Base-by-base conservation (phyloP, 23 tunicate species). In the Aplidium turbinatum region DNA sequence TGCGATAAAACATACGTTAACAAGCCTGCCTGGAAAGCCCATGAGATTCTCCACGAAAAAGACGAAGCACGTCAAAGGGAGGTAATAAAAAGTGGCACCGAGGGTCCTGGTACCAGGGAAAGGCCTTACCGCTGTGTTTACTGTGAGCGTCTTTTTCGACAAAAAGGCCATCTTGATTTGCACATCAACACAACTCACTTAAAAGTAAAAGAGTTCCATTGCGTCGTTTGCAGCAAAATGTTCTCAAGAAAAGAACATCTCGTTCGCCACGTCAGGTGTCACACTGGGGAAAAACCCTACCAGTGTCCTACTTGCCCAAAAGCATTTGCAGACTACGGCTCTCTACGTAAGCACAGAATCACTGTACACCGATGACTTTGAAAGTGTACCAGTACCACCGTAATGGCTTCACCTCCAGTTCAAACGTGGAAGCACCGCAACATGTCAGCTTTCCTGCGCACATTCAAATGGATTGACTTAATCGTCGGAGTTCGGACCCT, bases 241-340 rank as follows among this genome's bases (percentile, higher is more conserved):
- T 60, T 60, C 19, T 3, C 18, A 9, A 60, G 67, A 60, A 60
- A 60, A 60, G 35, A 26, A 60, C 67, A 60, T 30, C 5, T 60
- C 18, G 35, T 38, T 24, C 18, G 35, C 3, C 67, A 60, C 19
- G 31, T 30, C 23, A 11, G 67, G 7, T 9, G 38, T 4, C 67
- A 60, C 36, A 60, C 67, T 60, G 67, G 67, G 5, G 67, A 60
- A 60, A 60, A 30, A 29, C 67, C 67, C 3, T 60, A 60, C 19
- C 9, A 60, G 6, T 60, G 67, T 60, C 23, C 18, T 30, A 29
- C 5, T 28, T 60, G 67, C 21, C 21, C 67, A 9, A 60, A 26
- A n/a, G 5, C 13, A 9, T 60, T 60, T 30, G 6, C 23, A 9
- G 67, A 60, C 31, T 25, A 11, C 30, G 31, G 67, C 35, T 5